Evolutionary conservation across 2,113 vertebrate genomes (phyloP).

Genomic region (Herpetotheres cachinnans): DNA sequence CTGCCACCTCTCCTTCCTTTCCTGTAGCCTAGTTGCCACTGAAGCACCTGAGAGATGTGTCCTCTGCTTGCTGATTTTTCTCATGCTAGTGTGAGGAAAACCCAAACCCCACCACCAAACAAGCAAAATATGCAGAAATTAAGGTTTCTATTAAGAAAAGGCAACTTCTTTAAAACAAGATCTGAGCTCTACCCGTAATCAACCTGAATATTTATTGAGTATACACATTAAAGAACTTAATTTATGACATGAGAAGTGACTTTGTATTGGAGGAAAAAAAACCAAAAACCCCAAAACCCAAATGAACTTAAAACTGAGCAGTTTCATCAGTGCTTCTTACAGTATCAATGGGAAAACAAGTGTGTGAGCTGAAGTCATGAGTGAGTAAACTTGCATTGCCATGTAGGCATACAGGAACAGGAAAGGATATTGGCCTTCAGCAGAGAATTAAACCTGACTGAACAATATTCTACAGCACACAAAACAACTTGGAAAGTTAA

Average conservation of each 20-base stretch:
- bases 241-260: neutral
- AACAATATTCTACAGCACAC: neutral
- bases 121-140: neutral
- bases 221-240: neutral
- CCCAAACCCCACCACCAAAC: neutral
- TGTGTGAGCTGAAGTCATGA: neutral
- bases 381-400: neutral
- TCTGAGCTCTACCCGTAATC: neutral
- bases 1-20: neutral
- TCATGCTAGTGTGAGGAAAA: neutral
- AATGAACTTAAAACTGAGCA: neutral
- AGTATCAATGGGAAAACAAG: neutral
- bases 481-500: neutral
- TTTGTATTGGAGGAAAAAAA: neutral
- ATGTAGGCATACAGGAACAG: neutral
- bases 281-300: neutral
- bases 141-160: neutral
- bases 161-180: neutral
- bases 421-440: neutral
- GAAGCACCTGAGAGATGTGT: neutral
- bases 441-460: neutral
- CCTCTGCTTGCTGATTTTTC: neutral
- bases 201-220: neutral
- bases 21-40: neutral
- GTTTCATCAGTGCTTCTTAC: neutral